Conservation (phyloP, 2,888 invertebrate species). For the Diloba caeruleocephala region DNA sequence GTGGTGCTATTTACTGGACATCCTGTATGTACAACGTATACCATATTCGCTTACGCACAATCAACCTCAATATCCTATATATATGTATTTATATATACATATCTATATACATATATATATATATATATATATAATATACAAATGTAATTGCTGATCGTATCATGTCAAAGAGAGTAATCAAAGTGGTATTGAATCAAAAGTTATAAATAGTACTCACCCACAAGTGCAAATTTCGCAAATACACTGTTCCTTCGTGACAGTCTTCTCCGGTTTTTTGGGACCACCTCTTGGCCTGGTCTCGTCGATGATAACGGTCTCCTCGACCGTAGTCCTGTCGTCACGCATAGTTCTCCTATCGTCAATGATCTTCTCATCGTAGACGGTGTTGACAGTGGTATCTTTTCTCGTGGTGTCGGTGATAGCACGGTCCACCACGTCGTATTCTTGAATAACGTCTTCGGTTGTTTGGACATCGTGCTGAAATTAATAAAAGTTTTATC, state of each 20-base stretch:
- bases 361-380: constrained; percentile 83
- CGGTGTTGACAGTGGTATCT: constrained; percentile 80
- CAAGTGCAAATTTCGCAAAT: constrained; percentile 97
- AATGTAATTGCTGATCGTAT: background rate
- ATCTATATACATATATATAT: no score
- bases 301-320: constrained; percentile 77
- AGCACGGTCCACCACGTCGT: constrained; percentile 86
- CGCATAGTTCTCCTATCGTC: constrained; percentile 83
- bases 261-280: constrained; percentile 82
- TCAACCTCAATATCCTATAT: no score
- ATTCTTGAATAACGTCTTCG: constrained; percentile 82
- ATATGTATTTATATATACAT: no score
- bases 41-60: constrained; percentile 39
- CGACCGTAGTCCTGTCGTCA: constrained; percentile 79
- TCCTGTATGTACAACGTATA: no score
- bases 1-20: no score
- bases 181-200: background rate
- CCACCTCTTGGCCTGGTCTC: constrained; percentile 80
- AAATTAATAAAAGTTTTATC: constrained; percentile 52
- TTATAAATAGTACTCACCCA: constrained; percentile 91
- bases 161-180: constrained; percentile 45
- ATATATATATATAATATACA: no score
- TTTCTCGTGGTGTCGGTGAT: constrained; percentile 83
- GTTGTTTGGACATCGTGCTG: constrained; percentile 87
- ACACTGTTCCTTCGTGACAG: constrained; percentile 92